A percentile compares a stretch with the other conserved stretches of the same genome.
Evolutionary conservation across 1,140 invertebrate species (phyloP).

Genomic region (Danaus plexippus): DNA sequence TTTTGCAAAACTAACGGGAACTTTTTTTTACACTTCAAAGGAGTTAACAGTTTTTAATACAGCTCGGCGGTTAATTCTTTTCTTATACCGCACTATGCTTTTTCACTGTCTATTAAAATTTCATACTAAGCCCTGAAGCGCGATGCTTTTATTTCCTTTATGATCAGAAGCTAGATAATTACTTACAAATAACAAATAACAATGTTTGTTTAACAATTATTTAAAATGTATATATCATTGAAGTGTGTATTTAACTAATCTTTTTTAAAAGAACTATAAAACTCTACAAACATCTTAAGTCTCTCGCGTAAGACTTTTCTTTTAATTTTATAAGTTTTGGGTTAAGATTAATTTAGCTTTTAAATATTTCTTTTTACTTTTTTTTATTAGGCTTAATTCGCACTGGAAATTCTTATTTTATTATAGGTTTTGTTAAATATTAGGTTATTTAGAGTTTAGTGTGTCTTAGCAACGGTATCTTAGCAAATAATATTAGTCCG

Average conservation of each 20-base stretch:
- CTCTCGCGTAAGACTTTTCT: too few relatives aligned
- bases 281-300: too few relatives aligned
- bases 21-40: conserved; percentile 51
- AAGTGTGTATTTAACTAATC: too few relatives aligned
- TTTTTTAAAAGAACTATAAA: too few relatives aligned
- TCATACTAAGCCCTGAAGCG: conserved; percentile 24
- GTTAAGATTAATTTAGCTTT: too few relatives aligned
- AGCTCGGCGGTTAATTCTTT: conserved; percentile 49
- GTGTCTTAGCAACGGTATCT: conserved; percentile 40
- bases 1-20: conserved; percentile 19
- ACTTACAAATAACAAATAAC: conserved; percentile 15
- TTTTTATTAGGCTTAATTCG: too few relatives aligned
- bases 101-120: conserved; percentile 31
- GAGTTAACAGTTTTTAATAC: conserved; percentile 49
- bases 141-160: conserved; percentile 32
- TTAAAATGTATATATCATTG: too few relatives aligned
- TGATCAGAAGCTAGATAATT: conserved; percentile 22
- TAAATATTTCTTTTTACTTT: too few relatives aligned
- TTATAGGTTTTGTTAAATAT: too few relatives aligned
- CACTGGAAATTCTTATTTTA: too few relatives aligned
- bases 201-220: neutral
- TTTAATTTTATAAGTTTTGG: too few relatives aligned
- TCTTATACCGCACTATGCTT: conserved; percentile 37
- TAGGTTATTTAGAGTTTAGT: neutral
- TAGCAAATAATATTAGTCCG: conserved; percentile 25